Percentiles rank a stretch among this genome's conserved stretches.
These are phyloP conservation scores for Ctenosaura bakeri DNA, from an alignment of 2,797 vertebrate genomes.

Conservation along the genomic window DNA sequence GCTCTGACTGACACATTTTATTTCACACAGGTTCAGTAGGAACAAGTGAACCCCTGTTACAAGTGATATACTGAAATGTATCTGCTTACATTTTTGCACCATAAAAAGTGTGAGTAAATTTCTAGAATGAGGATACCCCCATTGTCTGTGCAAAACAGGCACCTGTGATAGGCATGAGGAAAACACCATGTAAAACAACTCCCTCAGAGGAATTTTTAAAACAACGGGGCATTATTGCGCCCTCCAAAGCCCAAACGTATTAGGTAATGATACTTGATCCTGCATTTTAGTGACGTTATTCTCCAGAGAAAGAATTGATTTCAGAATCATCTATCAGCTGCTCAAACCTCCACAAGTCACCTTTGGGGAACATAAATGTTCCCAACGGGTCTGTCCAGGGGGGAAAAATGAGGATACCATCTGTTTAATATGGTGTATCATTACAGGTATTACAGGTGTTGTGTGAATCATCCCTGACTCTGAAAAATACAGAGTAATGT, in stretches of 20 bases:
- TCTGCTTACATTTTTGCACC: not conserved
- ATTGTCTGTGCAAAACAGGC: not conserved
- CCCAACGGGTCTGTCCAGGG: not conserved
- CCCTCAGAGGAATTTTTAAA: constrained; percentile 7
- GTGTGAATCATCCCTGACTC: not conserved
- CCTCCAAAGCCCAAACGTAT: not conserved
- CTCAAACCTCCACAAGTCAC: constrained; percentile 1
- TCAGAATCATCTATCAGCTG: constrained; percentile 28
- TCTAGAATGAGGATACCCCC: not conserved
- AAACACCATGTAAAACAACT: constrained; percentile 19
- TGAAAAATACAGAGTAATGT: not conserved
- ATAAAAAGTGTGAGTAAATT: not conserved
- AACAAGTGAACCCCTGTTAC: not conserved
- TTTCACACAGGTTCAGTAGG: not conserved
- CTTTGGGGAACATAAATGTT: constrained; percentile 1
- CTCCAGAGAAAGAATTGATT: constrained; percentile 34
- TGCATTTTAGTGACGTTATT: not conserved
- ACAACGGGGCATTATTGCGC: not conserved
- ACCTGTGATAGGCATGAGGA: not conserved
- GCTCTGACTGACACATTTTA: not conserved
- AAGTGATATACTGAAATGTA: not conserved
- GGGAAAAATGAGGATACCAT: not conserved
- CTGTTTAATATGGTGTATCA: constrained; percentile 3
- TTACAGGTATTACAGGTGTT: not conserved
- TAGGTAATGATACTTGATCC: constrained; percentile 23